These are phyloP conservation scores for Fragum whitleyi DNA, from an alignment of 2,888 invertebrate species.

Conservation along the genomic window DNA sequence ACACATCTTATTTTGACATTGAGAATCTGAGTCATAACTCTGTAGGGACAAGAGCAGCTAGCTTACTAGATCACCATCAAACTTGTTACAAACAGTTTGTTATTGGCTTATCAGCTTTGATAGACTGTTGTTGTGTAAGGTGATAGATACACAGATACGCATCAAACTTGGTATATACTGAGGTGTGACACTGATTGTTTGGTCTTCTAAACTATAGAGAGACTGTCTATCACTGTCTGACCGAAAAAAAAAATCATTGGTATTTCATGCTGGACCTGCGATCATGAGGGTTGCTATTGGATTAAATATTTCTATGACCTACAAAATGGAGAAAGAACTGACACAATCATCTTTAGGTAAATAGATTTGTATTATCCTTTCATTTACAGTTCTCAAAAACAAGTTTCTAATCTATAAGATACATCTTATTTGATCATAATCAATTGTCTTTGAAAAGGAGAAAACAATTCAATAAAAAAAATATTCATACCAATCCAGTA, in stretches of 20 bases:
- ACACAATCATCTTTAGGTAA: conserved; percentile 6
- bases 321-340: not conserved
- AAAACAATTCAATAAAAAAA: too few relatives aligned
- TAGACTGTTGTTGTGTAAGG: not conserved
- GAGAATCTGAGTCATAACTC: not conserved
- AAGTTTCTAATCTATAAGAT: too few relatives aligned
- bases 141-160: not conserved
- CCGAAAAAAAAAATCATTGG: too few relatives aligned
- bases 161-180: not conserved
- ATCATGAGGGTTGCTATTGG: conserved; percentile 11
- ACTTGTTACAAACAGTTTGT: not conserved
- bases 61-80: not conserved
- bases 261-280: too few relatives aligned
- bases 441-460: too few relatives aligned
- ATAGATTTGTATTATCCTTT: too few relatives aligned
- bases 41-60: too few relatives aligned
- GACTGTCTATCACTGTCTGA: too few relatives aligned
- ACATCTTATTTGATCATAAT: too few relatives aligned
- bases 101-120: not conserved
- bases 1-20: too few relatives aligned
- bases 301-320: not conserved
- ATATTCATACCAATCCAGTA: too few relatives aligned
- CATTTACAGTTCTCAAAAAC: too few relatives aligned
- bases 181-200: not conserved
- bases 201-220: not conserved